Conservation (phyloP, 2,113 vertebrate genomes). For the Anseranas semipalmata region DNA sequence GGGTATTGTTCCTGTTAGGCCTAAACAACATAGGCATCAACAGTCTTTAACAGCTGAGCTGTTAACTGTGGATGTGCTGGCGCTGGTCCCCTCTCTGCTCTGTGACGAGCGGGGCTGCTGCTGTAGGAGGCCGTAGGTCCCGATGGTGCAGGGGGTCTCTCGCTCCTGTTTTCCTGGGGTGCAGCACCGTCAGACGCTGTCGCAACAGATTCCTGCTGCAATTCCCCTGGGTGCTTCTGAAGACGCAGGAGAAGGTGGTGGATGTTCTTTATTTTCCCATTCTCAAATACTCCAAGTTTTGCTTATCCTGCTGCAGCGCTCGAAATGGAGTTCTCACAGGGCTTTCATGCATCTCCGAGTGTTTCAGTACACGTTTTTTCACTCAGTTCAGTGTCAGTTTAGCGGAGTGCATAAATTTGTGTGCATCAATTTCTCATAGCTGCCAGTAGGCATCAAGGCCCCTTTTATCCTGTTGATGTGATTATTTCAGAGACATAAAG, state of each 20-base stretch:
- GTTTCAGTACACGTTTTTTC: not conserved
- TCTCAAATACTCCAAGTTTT: not conserved
- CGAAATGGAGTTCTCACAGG: not conserved
- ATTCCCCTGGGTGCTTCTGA: not conserved
- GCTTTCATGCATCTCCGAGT: not conserved
- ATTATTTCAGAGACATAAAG: slow-evolving; percentile 27
- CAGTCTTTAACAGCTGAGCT: not conserved
- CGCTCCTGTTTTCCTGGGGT: not conserved
- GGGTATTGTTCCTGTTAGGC: not conserved
- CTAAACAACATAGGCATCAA: not conserved
- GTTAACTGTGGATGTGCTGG: not conserved
- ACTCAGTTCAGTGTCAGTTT: not conserved
- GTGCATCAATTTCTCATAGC: not conserved
- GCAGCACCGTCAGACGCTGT: slow-evolving; percentile 12
- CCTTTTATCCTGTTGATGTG: not conserved
- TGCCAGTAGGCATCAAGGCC: not conserved
- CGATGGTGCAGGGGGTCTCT: not conserved
- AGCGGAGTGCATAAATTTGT: not conserved
- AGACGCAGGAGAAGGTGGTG: not conserved
- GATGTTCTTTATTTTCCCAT: slow-evolving; percentile 19
- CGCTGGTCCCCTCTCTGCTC: not conserved
- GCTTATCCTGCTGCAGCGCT: not conserved
- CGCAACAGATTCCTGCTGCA: slow-evolving; percentile 35
- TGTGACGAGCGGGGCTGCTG: slow-evolving; percentile 4
- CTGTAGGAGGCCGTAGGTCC: slow-evolving; percentile 30